Evolutionary conservation across 2,888 invertebrate species (phyloP), one percentile per base, ranked within the genome.

Genomic region (Eledone cirrhosa): DNA sequence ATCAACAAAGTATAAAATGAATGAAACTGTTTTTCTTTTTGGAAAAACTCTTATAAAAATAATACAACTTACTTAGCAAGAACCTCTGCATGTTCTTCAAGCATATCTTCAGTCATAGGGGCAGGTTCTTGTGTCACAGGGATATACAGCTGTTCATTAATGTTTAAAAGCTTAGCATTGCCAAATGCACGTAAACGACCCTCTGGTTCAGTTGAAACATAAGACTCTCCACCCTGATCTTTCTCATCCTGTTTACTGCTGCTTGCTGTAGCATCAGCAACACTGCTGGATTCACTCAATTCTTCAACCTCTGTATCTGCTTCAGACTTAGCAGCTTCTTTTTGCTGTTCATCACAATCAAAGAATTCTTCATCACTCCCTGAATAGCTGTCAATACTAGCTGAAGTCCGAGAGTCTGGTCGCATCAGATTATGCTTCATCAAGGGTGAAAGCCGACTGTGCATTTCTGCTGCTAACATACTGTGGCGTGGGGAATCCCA

Each of bases 41-140:
- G 41, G 41, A 41, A 41, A 3, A 11, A 8, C 3, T 41, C 13
- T 33, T 19, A 74, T 33, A 72, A 22, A 48, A n/a, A n/a, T 0
- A 31, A 1, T 48, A 53, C 41, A 27, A 74, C 84, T 78, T 84
- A 89, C 88, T 88, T 94, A 77, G 97, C 93, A 92, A 99, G 94
- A 77, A 96, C 94, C 89, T 97, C 95, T 0, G 97, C 95, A 89
- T 98, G 97, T 88, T 97, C 96, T 88, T 97, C 96, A 80, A 98
- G 91, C 90, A 97, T 96, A 91, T 99, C 99, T 90, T 99, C 99
- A 0, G 99, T 99, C 93, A 98, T 96, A 19, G 98, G 98, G 7
- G 97, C 95, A 0, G 97, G 95, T 87, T 99, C 98, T 93, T 93
- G 93, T 0, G 96, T 96, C 29, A 94, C 91, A 0, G 97, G 97